A percentile compares a stretch with the other conserved stretches of the same genome.
These are phyloP conservation scores for Quadriops clusia DNA, from an alignment of 2,888 invertebrate genomes.

Conservation along the genomic window DNA sequence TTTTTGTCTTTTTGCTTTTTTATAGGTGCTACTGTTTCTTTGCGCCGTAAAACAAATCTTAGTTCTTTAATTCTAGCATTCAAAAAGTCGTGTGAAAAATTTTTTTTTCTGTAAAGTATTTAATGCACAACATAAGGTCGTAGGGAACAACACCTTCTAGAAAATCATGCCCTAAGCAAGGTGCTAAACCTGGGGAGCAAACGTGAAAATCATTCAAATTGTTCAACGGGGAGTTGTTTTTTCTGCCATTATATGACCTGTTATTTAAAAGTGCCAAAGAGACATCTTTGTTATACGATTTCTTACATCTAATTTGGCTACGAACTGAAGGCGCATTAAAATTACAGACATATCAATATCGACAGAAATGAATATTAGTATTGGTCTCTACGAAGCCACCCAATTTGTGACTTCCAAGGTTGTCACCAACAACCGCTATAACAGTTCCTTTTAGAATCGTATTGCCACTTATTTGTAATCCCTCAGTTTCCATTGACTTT, in stretches of 20 bases:
- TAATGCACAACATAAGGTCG: constrained; percentile 18
- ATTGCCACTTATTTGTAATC: constrained; percentile 12
- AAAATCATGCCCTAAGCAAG: constrained; percentile 23
- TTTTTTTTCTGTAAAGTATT: constrained; percentile 13
- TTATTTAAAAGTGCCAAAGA: neutral
- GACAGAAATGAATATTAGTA: constrained; percentile 14
- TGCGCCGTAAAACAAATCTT: constrained; percentile 11
- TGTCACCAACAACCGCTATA: constrained; percentile 18
- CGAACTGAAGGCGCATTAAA: constrained; percentile 1
- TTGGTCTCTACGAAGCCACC: constrained; percentile 19
- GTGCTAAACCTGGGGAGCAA: constrained; percentile 19
- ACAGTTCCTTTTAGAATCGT: constrained; percentile 16
- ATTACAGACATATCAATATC: constrained; percentile 15
- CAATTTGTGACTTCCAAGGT: constrained; percentile 18
- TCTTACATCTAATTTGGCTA: neutral
- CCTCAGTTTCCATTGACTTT: constrained; percentile 18
- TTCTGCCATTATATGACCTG: constrained; percentile 16
- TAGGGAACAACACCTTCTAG: constrained; percentile 19
- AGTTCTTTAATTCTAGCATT: constrained; percentile 7
- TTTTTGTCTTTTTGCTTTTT: constrained; percentile 10
- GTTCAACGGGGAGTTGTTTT: constrained; percentile 21
- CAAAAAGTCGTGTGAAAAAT: constrained; percentile 8
- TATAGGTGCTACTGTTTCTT: constrained; percentile 8
- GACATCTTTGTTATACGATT: constrained; percentile 7
- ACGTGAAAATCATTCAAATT: constrained; percentile 20